Evolutionary conservation across 2,888 invertebrate genomes (phyloP), one percentile per base, ranked within the genome.

Genomic region (Megalurothrips usitatus): DNA sequence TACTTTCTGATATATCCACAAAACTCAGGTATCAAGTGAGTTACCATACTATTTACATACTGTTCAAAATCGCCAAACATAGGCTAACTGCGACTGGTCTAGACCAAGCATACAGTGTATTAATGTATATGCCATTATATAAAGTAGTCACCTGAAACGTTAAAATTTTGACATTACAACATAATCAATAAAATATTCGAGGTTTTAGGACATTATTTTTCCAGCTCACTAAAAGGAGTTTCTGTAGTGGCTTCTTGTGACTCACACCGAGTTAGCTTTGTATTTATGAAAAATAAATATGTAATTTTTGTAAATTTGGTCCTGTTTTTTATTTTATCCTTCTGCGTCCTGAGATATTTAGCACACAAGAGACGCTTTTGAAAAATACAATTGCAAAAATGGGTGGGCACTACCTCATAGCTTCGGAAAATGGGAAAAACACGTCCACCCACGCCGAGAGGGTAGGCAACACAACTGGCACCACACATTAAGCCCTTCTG

Each of bases 211-310:
- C 34, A 6, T 43, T 43, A 43, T 6, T 43, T 43, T 43, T 43
- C 6, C 34, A 43, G 34, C 2, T 43, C 34, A 43, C 34, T 43
- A 6, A 43, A 2, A 43, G 34, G 34, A 4, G 34, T 43, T 43
- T 43, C 34, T 43, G 34, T 43, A 43, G 2, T 43, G 34, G 34
- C 34, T 43, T 43, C 34, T 43, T 43, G 34, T 43, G 34, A 43
- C 34, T 43, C 34, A 43, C 58, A 6, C 58, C 19, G 58, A 19
- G 58, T 58, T 58, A 10, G 68, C 68, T 23, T 26, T 75, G 68
- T 75, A 75, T 75, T 75, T 75, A 75, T 75, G 26, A 75, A 26
- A 75, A 75, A 75, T 75, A 75, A 75, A 75, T 75, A 75, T 75
- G 68, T 75, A 75, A 75, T 75, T 75, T 43, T 75, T 75, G 23